Conservation (phyloP, 2,113 vertebrate genomes). For the Cryptotis parvus region DNA sequence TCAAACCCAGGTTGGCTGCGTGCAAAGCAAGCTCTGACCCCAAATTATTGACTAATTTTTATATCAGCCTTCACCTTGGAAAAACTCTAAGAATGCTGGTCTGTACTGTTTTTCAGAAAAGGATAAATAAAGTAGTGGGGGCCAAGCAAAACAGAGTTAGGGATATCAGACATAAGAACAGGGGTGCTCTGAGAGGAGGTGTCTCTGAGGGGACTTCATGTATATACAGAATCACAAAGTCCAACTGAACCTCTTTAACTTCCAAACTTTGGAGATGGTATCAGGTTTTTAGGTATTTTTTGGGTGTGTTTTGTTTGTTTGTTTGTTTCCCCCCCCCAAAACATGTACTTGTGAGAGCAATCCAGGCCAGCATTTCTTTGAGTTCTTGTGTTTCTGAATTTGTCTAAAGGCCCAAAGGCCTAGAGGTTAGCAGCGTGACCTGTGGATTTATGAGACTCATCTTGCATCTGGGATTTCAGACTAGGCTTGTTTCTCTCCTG, state of each 20-base stretch:
- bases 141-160: background rate
- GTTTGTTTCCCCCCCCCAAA: slow-evolving; percentile 30
- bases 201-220: background rate
- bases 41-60: background rate
- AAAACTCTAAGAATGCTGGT: background rate
- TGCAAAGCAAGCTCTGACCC: too few species aligned
- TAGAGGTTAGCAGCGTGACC: slow-evolving; percentile 19
- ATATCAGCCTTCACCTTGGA: background rate
- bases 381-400: slow-evolving; percentile 27
- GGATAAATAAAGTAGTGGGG: background rate
- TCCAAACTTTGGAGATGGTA: background rate
- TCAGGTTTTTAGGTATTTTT: background rate
- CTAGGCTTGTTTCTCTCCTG: background rate
- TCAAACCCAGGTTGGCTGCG: too few species aligned
- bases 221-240: background rate
- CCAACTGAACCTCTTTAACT: background rate
- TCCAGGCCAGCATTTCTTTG: background rate
- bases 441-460: background rate
- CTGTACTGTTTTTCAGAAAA: background rate
- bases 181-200: too few species aligned
- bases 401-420: slow-evolving; percentile 53
- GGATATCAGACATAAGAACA: background rate
- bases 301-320: background rate
- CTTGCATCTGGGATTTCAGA: slow-evolving; percentile 10
- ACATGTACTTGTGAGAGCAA: background rate